phyloP scores from a whole-genome alignment of 2,888 invertebrate species.

The Zhuqinia jingwanae region DNA sequence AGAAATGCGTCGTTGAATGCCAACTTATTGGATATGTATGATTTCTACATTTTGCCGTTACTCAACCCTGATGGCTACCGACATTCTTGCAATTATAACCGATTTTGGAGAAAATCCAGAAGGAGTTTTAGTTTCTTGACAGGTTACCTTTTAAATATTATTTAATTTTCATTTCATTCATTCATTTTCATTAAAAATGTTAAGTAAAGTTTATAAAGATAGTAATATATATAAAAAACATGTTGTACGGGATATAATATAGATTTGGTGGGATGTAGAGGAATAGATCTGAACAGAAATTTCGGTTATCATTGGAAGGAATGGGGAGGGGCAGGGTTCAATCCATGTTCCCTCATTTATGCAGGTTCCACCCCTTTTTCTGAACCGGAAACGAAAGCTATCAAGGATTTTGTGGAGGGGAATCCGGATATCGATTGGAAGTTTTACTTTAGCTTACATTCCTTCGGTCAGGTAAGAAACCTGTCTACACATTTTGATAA shows the following conservation, averaged over 20 bases:
- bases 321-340: conserved; percentile 81
- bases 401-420: conserved; percentile 80
- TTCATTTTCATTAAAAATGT: too few species aligned
- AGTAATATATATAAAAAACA: too few species aligned
- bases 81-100: conserved; percentile 88
- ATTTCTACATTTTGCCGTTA: conserved; percentile 88
- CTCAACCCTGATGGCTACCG: conserved; percentile 94
- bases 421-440: conserved; percentile 78
- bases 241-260: too few species aligned
- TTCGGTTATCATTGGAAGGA: conserved; percentile 83
- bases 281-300: conserved; percentile 89
- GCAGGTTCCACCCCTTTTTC: conserved; percentile 83
- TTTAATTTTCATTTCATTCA: too few species aligned
- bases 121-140: conserved; percentile 81
- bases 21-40: conserved; percentile 81
- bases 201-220: not conserved
- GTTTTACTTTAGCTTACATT: conserved; percentile 81
- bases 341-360: conserved; percentile 84
- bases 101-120: conserved; percentile 87
- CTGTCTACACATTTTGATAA: too few species aligned
- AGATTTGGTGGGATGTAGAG: too few species aligned
- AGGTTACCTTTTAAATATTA: too few species aligned
- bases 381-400: conserved; percentile 81
- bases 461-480: conserved; percentile 81
- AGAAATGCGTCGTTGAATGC: conserved; percentile 82